Percentiles rank a stretch among this genome's conserved stretches.
These are phyloP conservation scores for Petrocephalus sullivani DNA, from an alignment of 2,797 vertebrate genomes.

Conservation along the genomic window DNA sequence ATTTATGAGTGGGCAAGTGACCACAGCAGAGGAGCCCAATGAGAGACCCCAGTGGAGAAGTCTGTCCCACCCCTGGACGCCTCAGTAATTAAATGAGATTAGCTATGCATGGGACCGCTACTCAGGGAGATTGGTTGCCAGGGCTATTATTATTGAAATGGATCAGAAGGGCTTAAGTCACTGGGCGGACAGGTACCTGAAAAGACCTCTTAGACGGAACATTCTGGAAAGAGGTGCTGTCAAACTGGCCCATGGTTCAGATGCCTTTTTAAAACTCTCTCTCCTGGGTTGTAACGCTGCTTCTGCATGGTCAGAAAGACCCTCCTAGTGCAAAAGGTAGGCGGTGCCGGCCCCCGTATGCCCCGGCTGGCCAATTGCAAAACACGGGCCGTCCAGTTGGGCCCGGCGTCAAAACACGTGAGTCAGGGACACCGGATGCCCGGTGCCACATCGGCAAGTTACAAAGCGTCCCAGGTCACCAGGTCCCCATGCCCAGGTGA, in stretches of 20 bases:
- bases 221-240: conserved; percentile 51
- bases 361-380: neutral
- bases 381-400: neutral
- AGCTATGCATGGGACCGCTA: conserved; percentile 66
- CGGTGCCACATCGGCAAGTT: neutral
- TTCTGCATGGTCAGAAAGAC: conserved; percentile 42
- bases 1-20: conserved; percentile 53
- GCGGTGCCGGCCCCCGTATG: neutral
- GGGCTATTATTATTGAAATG: conserved; percentile 63
- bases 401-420: neutral
- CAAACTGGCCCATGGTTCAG: conserved; percentile 46
- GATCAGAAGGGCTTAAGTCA: conserved; percentile 65
- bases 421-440: neutral
- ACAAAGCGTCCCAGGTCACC: neutral
- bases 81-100: conserved; percentile 70
- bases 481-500: neutral
- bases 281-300: neutral
- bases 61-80: conserved; percentile 62
- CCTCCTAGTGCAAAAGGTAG: conserved; percentile 1
- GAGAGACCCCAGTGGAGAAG: conserved; percentile 48
- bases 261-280: conserved; percentile 5
- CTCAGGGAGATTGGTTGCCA: conserved; percentile 65
- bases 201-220: conserved; percentile 59
- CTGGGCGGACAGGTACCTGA: conserved; percentile 67
- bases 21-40: conserved; percentile 60